phyloP scores from a whole-genome alignment of 2,797 vertebrate genomes.

The Channallabes apus region DNA sequence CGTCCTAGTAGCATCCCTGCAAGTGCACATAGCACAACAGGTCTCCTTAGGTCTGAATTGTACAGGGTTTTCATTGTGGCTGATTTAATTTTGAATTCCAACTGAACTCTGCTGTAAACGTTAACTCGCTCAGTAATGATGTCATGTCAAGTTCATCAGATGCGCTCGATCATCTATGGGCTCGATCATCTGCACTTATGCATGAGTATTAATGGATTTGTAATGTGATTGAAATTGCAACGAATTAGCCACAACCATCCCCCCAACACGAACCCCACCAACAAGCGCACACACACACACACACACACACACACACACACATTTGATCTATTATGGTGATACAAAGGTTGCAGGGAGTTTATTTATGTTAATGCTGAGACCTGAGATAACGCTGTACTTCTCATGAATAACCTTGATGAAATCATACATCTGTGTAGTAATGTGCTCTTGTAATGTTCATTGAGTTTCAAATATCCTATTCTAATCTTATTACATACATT shows the following conservation, averaged over 20 bases:
- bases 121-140: too few species aligned
- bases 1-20: not conserved
- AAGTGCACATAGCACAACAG: not conserved
- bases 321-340: not conserved
- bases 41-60: not conserved
- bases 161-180: not conserved
- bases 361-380: conserved; percentile 17
- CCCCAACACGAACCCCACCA: not conserved
- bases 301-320: not conserved
- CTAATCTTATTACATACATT: too few species aligned
- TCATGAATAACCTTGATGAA: not conserved
- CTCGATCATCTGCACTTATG: not conserved
- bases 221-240: not conserved
- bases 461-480: not conserved
- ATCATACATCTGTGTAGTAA: not conserved
- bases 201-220: not conserved
- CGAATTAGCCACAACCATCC: too few species aligned
- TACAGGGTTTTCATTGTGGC: not conserved
- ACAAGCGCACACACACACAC: not conserved
- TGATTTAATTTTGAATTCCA: not conserved
- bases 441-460: not conserved
- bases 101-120: not conserved
- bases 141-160: not conserved
- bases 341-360: not conserved
- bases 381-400: not conserved